Percentiles rank a stretch among this genome's conserved stretches.
phyloP scores from a whole-genome alignment of 2,797 vertebrate species.

The Mionectes olivaceus region DNA sequence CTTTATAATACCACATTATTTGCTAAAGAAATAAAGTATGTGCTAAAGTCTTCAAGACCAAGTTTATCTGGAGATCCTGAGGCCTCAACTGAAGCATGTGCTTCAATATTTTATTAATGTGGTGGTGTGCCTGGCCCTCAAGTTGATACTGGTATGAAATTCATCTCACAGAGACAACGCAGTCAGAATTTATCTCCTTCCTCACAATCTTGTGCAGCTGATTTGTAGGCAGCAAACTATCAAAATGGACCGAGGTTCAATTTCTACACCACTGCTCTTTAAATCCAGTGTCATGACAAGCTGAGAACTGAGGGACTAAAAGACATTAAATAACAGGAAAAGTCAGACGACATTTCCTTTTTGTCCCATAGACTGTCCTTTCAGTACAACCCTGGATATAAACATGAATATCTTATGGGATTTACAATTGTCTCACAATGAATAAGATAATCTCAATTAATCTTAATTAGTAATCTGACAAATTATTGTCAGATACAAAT shows the following conservation, averaged over 20 bases:
- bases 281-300: neutral
- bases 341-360: neutral
- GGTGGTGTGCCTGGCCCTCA: neutral
- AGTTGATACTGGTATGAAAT: neutral
- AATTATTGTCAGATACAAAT: neutral
- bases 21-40: neutral
- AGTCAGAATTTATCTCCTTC: neutral
- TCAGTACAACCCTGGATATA: neutral
- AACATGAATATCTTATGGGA: neutral
- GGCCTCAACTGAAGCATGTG: neutral
- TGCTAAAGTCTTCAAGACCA: neutral
- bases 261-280: neutral
- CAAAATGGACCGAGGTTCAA: neutral
- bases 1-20: neutral
- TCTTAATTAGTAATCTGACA: neutral
- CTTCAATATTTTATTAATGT: neutral
- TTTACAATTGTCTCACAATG: neutral
- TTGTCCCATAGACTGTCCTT: neutral
- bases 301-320: neutral
- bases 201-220: neutral
- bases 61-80: neutral
- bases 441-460: neutral
- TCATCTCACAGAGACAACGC: neutral
- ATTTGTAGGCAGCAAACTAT: neutral
- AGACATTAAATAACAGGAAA: neutral